Percentiles rank a stretch among this genome's conserved stretches.
phyloP scores from a whole-genome alignment of 2,888 invertebrate species.

The Dasysyrphus albostriatus region DNA sequence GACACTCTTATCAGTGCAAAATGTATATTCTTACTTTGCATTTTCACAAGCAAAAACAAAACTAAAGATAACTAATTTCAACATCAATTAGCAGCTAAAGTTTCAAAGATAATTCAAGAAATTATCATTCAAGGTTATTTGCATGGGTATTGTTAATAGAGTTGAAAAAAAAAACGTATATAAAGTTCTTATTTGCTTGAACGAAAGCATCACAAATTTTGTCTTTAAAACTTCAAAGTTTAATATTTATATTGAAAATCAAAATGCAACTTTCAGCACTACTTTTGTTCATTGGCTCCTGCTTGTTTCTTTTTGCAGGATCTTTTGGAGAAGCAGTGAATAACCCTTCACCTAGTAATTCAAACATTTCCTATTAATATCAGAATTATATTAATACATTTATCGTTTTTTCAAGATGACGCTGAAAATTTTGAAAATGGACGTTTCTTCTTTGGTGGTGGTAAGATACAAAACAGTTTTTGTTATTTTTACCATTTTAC shows the following conservation, averaged over 20 bases:
- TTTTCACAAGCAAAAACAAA: neutral
- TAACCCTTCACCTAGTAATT: neutral
- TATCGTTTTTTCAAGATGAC: conserved; percentile 13
- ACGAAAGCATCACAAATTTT: conserved; percentile 4
- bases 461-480: neutral
- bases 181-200: neutral
- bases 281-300: neutral
- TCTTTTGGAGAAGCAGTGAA: neutral
- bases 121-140: neutral
- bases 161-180: neutral
- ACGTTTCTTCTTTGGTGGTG: conserved; percentile 60
- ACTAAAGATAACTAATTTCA: conserved; percentile 10
- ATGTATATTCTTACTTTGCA: conserved; percentile 2
- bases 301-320: neutral
- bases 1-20: neutral
- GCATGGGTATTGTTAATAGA: neutral
- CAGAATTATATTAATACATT: neutral
- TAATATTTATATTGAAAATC: neutral
- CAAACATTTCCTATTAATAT: neutral
- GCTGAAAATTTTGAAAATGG: neutral
- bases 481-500: neutral
- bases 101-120: neutral
- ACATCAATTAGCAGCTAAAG: neutral
- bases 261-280: neutral
- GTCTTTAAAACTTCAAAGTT: neutral